Percentiles rank a stretch among this genome's conserved stretches.
Conservation (phyloP, 35 echinoderm and acorn worm genomes). For the Acanthaster planci region DNA sequence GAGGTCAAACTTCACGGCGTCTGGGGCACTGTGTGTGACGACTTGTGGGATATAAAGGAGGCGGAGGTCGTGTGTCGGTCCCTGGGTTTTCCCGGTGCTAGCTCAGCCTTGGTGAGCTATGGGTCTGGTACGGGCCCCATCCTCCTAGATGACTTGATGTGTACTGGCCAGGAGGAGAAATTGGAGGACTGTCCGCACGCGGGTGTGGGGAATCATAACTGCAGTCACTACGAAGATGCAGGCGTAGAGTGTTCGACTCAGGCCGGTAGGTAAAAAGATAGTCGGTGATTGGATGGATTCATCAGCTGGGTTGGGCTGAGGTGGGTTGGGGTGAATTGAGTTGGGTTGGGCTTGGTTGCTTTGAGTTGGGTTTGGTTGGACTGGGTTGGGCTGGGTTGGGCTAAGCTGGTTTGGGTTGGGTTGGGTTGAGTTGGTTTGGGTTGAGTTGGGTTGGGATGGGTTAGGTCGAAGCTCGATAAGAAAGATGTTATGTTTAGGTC, state of each 20-base stretch:
- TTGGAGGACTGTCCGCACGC: constrained; percentile 15
- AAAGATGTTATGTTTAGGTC: too few relatives aligned
- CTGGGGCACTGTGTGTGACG: constrained; percentile 35
- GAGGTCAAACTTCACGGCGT: not conserved
- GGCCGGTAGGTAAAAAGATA: not conserved
- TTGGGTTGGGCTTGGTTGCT: too few relatives aligned
- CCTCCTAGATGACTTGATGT: constrained; percentile 35
- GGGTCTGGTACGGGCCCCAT: not conserved
- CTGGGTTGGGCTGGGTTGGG: too few relatives aligned
- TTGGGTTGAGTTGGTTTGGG: too few relatives aligned
- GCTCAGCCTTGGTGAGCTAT: not conserved
- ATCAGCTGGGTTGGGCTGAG: too few relatives aligned
- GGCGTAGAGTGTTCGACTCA: constrained; percentile 1
- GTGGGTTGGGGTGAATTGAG: too few relatives aligned
- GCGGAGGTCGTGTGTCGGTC: not conserved
- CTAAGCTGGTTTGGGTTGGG: too few relatives aligned
- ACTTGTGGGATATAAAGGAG: constrained; percentile 19
- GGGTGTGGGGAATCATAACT: not conserved
- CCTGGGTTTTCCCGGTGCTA: not conserved
- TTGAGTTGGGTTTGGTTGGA: too few relatives aligned
- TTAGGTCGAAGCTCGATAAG: too few relatives aligned
- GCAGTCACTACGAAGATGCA: not conserved
- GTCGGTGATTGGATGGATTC: too few relatives aligned
- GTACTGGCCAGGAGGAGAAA: constrained; percentile 9
- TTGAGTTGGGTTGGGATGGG: too few relatives aligned